phyloP scores from a whole-genome alignment of 2,113 vertebrate genomes.

The Tylochromis polylepis region DNA sequence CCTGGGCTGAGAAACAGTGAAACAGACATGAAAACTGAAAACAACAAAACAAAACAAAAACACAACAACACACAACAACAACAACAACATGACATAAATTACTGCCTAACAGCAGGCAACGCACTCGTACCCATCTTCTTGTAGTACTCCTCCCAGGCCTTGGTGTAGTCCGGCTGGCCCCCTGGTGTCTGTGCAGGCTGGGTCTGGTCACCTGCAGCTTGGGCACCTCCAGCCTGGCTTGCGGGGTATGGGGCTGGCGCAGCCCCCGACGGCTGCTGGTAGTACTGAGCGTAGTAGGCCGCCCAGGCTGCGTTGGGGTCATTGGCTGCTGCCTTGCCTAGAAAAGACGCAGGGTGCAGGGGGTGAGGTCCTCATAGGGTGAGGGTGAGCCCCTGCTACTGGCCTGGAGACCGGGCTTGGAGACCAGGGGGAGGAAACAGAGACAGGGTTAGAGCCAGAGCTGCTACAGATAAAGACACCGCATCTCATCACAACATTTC shows the following conservation, averaged over 20 bases:
- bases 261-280: slow-evolving; percentile 82
- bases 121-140: slow-evolving; percentile 84
- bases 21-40: not conserved
- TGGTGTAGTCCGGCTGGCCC: slow-evolving; percentile 88
- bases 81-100: not conserved
- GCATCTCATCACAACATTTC: slow-evolving; percentile 42
- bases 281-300: slow-evolving; percentile 93
- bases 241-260: slow-evolving; percentile 73
- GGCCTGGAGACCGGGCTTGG: slow-evolving; percentile 54
- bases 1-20: slow-evolving; percentile 52
- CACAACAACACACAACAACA: too few relatives aligned
- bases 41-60: too few relatives aligned
- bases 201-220: slow-evolving; percentile 72
- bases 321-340: slow-evolving; percentile 83
- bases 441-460: slow-evolving; percentile 33
- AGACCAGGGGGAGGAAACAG: slow-evolving; percentile 38
- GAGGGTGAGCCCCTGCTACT: slow-evolving; percentile 70
- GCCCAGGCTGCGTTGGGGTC: slow-evolving; percentile 91
- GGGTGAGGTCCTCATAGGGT: slow-evolving; percentile 57
- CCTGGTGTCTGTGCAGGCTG: slow-evolving; percentile 71
- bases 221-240: slow-evolving; percentile 54
- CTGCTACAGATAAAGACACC: not conserved
- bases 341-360: slow-evolving; percentile 30
- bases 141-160: slow-evolving; percentile 94
- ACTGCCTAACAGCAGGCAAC: not conserved